These are phyloP conservation scores for Bungarus multicinctus DNA, from an alignment of 2,113 vertebrate genomes.

Conservation along the genomic window DNA sequence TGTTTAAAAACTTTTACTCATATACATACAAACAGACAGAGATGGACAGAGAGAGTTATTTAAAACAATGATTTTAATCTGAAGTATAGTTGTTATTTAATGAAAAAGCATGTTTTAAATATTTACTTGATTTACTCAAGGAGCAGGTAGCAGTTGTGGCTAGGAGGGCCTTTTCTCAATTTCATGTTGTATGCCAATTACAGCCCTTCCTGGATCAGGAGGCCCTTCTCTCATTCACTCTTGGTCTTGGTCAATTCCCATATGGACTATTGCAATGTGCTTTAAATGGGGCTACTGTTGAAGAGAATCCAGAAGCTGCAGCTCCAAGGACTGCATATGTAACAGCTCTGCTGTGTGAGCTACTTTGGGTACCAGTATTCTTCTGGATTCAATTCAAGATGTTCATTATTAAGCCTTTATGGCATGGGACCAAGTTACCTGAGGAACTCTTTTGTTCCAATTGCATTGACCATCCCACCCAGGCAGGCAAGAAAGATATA, in stretches of 20 bases:
- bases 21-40: neutral
- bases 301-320: neutral
- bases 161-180: neutral
- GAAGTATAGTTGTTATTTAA: neutral
- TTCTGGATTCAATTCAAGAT: neutral
- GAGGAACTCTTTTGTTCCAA: neutral
- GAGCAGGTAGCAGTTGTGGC: neutral
- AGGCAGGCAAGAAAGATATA: neutral
- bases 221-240: neutral
- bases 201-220: neutral
- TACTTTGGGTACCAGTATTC: neutral
- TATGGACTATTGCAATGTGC: neutral
- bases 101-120: neutral
- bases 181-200: neutral
- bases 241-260: neutral
- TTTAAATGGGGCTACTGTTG: neutral
- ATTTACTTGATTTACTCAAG: neutral
- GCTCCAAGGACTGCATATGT: neutral
- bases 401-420: neutral
- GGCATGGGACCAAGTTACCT: neutral
- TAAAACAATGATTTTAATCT: neutral
- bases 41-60: neutral
- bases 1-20: neutral
- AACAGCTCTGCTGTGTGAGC: neutral
- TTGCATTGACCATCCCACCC: neutral